phyloP scores from a whole-genome alignment of 1,140 invertebrate genomes.

The Diachasmimorpha longicaudata region DNA sequence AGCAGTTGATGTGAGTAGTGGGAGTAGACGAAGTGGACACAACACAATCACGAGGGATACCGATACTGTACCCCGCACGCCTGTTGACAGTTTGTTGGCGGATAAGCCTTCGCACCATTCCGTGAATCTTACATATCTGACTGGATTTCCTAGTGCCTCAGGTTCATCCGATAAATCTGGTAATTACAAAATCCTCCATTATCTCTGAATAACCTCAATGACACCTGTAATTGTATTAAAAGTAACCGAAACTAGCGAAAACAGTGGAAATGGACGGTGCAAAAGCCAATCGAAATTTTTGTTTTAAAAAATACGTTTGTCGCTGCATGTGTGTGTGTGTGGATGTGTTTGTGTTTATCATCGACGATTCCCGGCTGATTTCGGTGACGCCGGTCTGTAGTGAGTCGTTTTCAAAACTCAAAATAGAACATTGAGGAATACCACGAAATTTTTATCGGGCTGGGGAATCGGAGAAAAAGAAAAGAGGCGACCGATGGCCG shows the following conservation, averaged over 20 bases:
- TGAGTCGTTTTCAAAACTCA: not conserved
- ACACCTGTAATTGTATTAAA: not conserved
- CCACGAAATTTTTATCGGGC: not conserved
- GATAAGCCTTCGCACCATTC: slow-evolving; percentile 3
- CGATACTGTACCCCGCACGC: not conserved
- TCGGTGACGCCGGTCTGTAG: not conserved
- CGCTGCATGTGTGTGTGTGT: too few relatives aligned
- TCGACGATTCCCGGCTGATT: slow-evolving; percentile 11
- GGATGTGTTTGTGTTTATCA: not conserved
- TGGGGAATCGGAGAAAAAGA: not conserved
- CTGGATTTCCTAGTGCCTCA: not conserved
- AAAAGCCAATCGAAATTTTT: not conserved
- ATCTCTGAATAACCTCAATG: not conserved
- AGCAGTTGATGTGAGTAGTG: not conserved
- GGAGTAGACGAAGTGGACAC: slow-evolving; percentile 4
- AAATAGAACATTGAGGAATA: not conserved
- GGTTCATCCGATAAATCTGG: not conserved
- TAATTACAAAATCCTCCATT: slow-evolving; percentile 7
- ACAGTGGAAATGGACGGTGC: not conserved
- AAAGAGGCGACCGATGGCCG: not conserved
- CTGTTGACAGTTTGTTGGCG: slow-evolving; percentile 19
- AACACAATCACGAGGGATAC: slow-evolving; percentile 16
- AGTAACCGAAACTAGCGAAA: not conserved
- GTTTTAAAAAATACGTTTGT: too few relatives aligned
- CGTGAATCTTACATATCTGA: not conserved